Conservation (phyloP, 2,113 vertebrate genomes). For the Tetrax tetrax region DNA sequence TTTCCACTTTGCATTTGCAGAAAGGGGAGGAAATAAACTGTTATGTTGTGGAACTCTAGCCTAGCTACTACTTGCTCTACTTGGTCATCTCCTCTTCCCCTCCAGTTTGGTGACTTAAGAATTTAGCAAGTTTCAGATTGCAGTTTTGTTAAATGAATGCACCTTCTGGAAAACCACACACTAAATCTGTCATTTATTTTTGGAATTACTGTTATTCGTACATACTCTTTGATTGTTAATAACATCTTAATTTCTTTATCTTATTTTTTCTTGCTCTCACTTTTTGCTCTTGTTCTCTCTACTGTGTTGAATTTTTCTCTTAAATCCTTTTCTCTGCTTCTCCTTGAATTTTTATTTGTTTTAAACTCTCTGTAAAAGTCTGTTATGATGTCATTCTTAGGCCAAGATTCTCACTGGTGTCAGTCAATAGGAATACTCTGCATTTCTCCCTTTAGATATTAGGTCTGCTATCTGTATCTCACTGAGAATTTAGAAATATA, state of each 20-base stretch:
- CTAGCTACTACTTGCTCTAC: background rate
- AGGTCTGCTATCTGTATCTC: background rate
- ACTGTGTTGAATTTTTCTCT: background rate
- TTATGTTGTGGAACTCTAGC: background rate
- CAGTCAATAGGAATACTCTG: background rate
- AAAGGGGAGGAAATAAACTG: background rate
- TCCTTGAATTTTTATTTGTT: background rate
- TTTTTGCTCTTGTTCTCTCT: background rate
- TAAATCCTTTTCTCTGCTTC: background rate
- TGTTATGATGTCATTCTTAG: background rate
- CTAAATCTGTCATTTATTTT: background rate
- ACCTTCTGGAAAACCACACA: background rate
- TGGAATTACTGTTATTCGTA: background rate
- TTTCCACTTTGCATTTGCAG: background rate
- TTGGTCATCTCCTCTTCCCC: rapidly evolving
- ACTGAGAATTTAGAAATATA: background rate
- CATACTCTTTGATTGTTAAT: background rate
- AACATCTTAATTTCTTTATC: background rate
- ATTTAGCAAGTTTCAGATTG: background rate
- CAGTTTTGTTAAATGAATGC: background rate
- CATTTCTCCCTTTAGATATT: background rate
- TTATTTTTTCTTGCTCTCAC: background rate
- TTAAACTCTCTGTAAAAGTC: background rate
- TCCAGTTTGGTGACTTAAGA: background rate
- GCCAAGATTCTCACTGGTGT: background rate